phyloP scores from a whole-genome alignment of 2,113 vertebrate species.

The Misgurnus anguillicaudatus region DNA sequence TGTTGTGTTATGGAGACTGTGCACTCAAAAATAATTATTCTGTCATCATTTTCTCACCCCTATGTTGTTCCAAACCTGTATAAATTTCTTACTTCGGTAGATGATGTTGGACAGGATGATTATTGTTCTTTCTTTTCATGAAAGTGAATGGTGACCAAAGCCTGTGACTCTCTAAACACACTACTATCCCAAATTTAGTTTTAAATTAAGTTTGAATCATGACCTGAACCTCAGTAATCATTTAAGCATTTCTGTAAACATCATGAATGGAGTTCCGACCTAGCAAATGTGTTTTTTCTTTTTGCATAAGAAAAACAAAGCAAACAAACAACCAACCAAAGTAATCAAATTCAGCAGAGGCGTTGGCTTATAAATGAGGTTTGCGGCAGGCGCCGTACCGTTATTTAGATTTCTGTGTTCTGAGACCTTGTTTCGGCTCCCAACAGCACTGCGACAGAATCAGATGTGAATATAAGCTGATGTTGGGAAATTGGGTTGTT shows the following conservation, averaged over 20 bases:
- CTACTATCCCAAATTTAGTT: too few species aligned
- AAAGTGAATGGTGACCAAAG: too few species aligned
- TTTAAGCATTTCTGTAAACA: slow-evolving; percentile 34
- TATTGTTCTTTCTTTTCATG: too few species aligned
- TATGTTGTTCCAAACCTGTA: too few species aligned
- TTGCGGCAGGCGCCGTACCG: slow-evolving; percentile 90
- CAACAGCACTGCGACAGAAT: slow-evolving; percentile 94
- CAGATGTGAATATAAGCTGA: slow-evolving; percentile 97
- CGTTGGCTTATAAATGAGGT: slow-evolving; percentile 99
- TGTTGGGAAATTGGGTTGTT: slow-evolving; percentile 97
- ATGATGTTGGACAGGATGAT: neutral
- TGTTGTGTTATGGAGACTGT: neutral
- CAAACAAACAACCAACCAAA: slow-evolving; percentile 73
- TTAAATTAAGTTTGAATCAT: slow-evolving; percentile 21
- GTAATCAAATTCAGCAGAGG: slow-evolving; percentile 94
- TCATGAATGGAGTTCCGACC: slow-evolving; percentile 38
- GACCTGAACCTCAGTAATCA: neutral
- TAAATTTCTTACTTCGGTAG: too few species aligned
- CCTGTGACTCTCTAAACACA: too few species aligned
- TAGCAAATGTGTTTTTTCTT: slow-evolving; percentile 70
- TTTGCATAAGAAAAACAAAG: slow-evolving; percentile 80
- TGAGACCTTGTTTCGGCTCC: slow-evolving; percentile 93
- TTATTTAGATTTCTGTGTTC: slow-evolving; percentile 98
- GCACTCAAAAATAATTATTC: too few species aligned
- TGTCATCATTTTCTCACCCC: too few species aligned